Base-by-base conservation (phyloP, 2,888 invertebrate species). In the Parochlus steinenii region DNA sequence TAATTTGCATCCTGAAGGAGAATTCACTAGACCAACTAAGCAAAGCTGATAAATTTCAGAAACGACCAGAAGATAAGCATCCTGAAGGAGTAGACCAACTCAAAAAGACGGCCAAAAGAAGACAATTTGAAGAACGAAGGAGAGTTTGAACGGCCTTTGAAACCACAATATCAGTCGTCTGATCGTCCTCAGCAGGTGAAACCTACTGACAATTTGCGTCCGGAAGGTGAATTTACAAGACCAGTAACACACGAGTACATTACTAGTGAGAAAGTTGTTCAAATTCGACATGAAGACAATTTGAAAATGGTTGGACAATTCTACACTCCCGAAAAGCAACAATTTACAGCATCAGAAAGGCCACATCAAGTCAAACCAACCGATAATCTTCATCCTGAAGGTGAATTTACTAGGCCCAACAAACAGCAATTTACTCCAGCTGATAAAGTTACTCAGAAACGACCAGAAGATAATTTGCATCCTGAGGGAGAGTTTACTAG, bases 281-380 rank as follows among this genome's bases (percentile, higher is more conserved):
- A 64, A 23, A 64, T 63, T 0, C 63, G 56, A 46, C 72, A 68
- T 33, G 62, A 65, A 45, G 74, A 75, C 45, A 74, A 74, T 49
- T 54, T 77, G 7, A 55, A 52, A 17, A 61, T 67, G 41, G 51
- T 62, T 39, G 69, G 68, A 17, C 61, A 57, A 15, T 63, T 61
- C 44, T 59, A 60, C 46, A 52, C 47, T 25, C 50, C 64, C 22
- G 64, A 64, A 20, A 67, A 63, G 30, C 67, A 64, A 0, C 56
- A 55, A 26, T 70, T 69, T 41, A 67, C 55, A 36, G 62, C 27
- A 43, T 43, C 47, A 44, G 57, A 55, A n/a, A 24, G 18, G 12
- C 17, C 18, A 3, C 17, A 16, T 12, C 31, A 33, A 26, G 18
- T n/a, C n/a, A 23, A 8, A 10, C 36, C 49, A 12, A 68, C 71